Base-by-base conservation (phyloP, 2,113 vertebrate species). In the Octodon degus region DNA sequence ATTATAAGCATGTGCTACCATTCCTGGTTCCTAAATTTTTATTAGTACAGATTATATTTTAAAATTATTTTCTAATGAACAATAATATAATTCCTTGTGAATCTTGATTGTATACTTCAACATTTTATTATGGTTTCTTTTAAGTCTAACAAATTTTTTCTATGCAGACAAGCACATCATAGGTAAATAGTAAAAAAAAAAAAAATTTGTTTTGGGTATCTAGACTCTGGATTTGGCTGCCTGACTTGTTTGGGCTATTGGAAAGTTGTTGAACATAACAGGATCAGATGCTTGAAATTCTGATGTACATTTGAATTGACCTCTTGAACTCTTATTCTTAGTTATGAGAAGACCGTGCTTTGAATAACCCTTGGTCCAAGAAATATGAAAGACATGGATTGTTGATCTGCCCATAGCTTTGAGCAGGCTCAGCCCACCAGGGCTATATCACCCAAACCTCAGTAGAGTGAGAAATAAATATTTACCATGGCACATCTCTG, bases 401-500 rank as follows among this genome's bases (percentile, higher is more conserved):
- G 34, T 17, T 43, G 53, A 72, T 89, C 37, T 91, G 27, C 24
- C 34, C 72, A 76, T 30, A 77, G 24, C 27, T 94, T 95, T 80
- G 32, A 91, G 86, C n/a, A 90, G 90, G 63, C 63, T 27, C 85
- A 83, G 27, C 62, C 92, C 90, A 12, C 65, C 65, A n/a, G 82
- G 47, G 7, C 58, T 89, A 19, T 82, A 65, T 83, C 74, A 70
- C 72, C n/a, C 81, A 97, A 92, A 96, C 65, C 65, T 96, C 65
- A 93, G 86, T 16, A 91, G 92, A 94, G 62, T 95, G 40, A 96
- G 86, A 94, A 93, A 93, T 84, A 86, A 86, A 81, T 84, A 63
- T 60, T 85, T 67, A 47, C 50, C 76, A 79, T 68, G 85, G 68
- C 60, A 43, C 63, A 34, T 50, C 89, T 60, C 65, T 94, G 68